Percentiles rank a stretch among this genome's conserved stretches.
These are phyloP conservation scores for Hystrix brachyura DNA, from an alignment of 2,113 vertebrate genomes.

Conservation along the genomic window DNA sequence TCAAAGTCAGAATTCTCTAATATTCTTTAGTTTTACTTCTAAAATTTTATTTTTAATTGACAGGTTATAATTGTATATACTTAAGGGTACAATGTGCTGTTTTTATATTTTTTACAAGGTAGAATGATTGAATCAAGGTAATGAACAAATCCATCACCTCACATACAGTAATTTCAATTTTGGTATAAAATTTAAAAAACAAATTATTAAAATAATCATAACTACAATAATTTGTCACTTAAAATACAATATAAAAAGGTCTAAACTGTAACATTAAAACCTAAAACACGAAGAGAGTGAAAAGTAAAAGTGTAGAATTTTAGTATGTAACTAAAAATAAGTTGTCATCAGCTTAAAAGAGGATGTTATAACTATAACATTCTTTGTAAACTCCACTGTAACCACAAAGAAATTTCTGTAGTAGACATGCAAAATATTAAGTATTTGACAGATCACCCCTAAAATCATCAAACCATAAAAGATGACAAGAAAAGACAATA, in stretches of 20 bases:
- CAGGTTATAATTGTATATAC: neutral
- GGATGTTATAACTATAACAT: neutral
- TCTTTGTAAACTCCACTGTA: neutral
- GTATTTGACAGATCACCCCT: neutral
- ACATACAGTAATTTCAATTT: neutral
- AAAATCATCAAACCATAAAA: neutral
- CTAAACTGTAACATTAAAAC: neutral
- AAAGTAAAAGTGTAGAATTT: neutral
- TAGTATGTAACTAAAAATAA: neutral
- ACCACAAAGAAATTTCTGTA: neutral
- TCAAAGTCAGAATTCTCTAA: neutral
- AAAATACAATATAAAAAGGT: neutral
- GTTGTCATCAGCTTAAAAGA: neutral
- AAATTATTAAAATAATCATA: neutral
- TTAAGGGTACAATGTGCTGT: neutral
- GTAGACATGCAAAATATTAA: neutral
- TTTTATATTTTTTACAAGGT: neutral
- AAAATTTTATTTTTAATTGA: constrained; percentile 17
- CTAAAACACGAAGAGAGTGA: neutral
- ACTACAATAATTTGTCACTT: neutral
- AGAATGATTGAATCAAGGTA: neutral
- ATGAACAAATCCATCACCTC: neutral
- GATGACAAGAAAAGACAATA: neutral
- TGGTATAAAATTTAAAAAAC: neutral
- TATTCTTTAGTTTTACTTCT: neutral